Conservation (phyloP, 2,113 vertebrate species). For the Scomber japonicus region DNA sequence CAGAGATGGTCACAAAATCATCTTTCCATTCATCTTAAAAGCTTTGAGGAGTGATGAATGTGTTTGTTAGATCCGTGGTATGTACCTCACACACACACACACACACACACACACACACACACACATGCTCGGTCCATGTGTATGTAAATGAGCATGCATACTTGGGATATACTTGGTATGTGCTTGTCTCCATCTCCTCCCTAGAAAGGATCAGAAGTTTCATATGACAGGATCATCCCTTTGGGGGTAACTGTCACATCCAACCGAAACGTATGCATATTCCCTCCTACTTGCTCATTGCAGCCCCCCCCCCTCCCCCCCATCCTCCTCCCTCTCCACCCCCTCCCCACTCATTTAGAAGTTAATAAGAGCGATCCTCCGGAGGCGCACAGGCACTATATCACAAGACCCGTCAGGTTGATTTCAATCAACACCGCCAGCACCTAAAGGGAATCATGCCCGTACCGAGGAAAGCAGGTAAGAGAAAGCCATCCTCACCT, state of each 20-base stretch:
- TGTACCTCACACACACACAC: not conserved
- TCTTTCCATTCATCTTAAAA: not conserved
- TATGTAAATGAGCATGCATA: slow-evolving; percentile 43
- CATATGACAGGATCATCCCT: slow-evolving; percentile 66
- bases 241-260: slow-evolving; percentile 40
- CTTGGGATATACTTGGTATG: slow-evolving; percentile 50
- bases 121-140: slow-evolving; percentile 50
- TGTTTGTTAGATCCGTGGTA: not conserved
- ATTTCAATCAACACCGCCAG: slow-evolving; percentile 40
- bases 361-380: slow-evolving; percentile 78
- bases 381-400: slow-evolving; percentile 8
- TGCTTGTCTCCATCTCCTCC: slow-evolving; percentile 52
- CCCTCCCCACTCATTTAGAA: slow-evolving; percentile 46
- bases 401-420: slow-evolving; percentile 18
- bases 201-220: slow-evolving; percentile 61
- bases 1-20: not conserved
- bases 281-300: not conserved
- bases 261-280: slow-evolving; percentile 37
- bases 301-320: not conserved
- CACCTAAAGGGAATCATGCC: slow-evolving; percentile 70
- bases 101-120: too few relatives aligned
- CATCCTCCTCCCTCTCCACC: slow-evolving; percentile 3
- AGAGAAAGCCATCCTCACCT: slow-evolving; percentile 16
- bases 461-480: slow-evolving; percentile 81
- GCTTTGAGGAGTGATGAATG: not conserved